Conservation (phyloP, 2,113 vertebrate species). For the Apus apus region DNA sequence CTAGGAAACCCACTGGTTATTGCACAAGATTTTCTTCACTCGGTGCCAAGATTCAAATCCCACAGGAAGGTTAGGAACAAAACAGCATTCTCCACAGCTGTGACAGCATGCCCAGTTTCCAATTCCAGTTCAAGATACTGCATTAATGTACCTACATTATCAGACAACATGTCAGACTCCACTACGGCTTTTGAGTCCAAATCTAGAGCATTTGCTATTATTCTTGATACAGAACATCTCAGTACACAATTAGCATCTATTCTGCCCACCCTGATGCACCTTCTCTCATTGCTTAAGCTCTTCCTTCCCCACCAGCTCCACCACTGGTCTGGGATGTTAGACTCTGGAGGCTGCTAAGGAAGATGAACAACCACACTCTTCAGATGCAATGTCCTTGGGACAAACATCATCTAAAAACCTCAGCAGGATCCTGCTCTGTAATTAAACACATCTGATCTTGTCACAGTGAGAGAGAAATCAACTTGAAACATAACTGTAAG, state of each 20-base stretch:
- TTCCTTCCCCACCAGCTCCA: not conserved
- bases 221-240: not conserved
- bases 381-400: not conserved
- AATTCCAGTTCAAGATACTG: not conserved
- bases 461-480: not conserved
- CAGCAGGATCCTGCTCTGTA: not conserved
- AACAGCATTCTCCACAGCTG: not conserved
- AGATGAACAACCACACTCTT: not conserved
- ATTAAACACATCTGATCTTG: not conserved
- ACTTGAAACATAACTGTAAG: not conserved
- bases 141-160: not conserved
- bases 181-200: not conserved
- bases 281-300: not conserved
- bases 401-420: not conserved
- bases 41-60: not conserved
- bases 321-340: not conserved
- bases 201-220: not conserved
- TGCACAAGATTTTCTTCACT: not conserved
- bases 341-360: not conserved
- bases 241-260: not conserved
- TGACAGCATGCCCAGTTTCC: not conserved
- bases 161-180: not conserved
- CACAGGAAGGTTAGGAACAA: slow-evolving; percentile 3
- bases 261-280: not conserved
- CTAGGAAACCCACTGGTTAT: slow-evolving; percentile 5